Conservation (phyloP, 1,140 invertebrate species). For the Papilio polyxenes region DNA sequence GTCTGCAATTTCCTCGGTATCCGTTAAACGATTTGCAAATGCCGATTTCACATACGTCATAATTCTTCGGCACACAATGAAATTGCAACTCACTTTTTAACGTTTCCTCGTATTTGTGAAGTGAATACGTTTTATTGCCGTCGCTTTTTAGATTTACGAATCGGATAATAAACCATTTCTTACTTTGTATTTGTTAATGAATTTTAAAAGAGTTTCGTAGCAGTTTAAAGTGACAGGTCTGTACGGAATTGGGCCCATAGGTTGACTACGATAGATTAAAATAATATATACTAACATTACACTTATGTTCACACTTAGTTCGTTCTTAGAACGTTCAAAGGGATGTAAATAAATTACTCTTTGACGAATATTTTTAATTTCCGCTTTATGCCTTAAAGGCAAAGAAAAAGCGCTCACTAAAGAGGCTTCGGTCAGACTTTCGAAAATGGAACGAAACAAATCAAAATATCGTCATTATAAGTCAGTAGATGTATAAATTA, state of each 20-base stretch:
- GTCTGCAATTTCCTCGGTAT: constrained; percentile 74
- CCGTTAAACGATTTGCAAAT: constrained; percentile 77
- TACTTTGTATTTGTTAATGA: constrained; percentile 30
- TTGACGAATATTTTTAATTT: no score
- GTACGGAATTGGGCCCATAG: neutral
- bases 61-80: constrained; percentile 77
- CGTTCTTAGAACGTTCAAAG: no score
- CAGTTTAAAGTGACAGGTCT: neutral
- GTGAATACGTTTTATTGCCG: constrained; percentile 38
- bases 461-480: neutral
- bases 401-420: no score
- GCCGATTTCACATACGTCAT: constrained; percentile 77
- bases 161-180: constrained; percentile 17
- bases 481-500: neutral
- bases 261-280: neutral
- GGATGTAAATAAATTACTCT: no score
- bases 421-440: no score
- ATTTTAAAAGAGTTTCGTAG: neutral
- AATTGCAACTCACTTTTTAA: constrained; percentile 74
- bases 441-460: no score
- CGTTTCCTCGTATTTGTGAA: constrained; percentile 61
- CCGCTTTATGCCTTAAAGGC: no score
- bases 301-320: no score
- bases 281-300: no score
- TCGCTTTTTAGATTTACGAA: constrained; percentile 34